Base-by-base conservation (phyloP, 2,113 vertebrate genomes). In the Dolichotis patagonum region DNA sequence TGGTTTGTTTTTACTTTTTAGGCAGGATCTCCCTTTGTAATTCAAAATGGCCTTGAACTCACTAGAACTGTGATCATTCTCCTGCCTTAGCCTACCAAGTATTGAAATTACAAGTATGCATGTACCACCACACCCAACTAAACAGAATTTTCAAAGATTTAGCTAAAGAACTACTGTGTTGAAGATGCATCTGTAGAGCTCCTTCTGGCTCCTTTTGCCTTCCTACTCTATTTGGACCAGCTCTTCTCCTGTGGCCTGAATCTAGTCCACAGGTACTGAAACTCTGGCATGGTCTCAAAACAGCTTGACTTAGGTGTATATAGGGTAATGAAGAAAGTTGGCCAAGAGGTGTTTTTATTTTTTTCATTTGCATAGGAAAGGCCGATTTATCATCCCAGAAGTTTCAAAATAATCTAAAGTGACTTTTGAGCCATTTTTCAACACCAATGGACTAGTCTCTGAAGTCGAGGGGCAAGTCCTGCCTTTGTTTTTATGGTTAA, bases 281-380 rank as follows among this genome's bases (percentile, higher is more conserved):
- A 71, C 60, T n/a, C 71, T 56, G 86, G 43, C 38, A 0, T 63
- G 14, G 28, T 67, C 89, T 80, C 41, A 56, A 16, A 84, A 84
- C 60, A 49, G 56, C 60, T n/a, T 52, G 49, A 85, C 41, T 41
- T 63, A 73, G 78, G 32, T 46, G 85, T 82, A 14, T 8, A 77
- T 32, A 14, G 60, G 17, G 54, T 56, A 26, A 69, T 88, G 77
- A 85, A 54, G 49, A 88, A 67, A 24, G 32, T 80, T 46, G 82
- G 58, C 86, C 63, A 24, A 91, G 60, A 71, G 54, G 38, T 75
- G 54, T 67, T 75, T 95, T 89, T 95, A 67, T 28, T 58, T 96
- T 86, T 85, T 65, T 80, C 0, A 38, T 22, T 77, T 87, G 43
- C 60, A 4, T 75, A 4, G 56, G 56, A 30, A 56, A 32, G 52